Conservation (phyloP, 1,140 invertebrate genomes). For the Vanessa tameamea region DNA sequence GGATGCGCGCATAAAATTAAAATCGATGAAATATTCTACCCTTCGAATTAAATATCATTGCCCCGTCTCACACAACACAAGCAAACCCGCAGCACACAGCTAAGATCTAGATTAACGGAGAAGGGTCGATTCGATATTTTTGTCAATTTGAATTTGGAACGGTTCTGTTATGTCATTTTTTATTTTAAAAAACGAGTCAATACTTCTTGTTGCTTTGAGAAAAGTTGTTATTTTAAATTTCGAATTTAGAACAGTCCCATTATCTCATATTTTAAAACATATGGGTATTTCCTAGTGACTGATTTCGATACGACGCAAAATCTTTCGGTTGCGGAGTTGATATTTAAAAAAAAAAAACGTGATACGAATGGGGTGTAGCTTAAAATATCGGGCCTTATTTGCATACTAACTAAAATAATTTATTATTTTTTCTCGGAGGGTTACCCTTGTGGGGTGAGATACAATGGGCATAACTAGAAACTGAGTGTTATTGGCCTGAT, state of each 20-base stretch:
- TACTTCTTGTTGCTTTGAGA: background rate
- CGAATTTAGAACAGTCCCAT: slow-evolving; percentile 18
- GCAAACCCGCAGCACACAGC: slow-evolving; percentile 45
- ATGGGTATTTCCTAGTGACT: slow-evolving; percentile 13
- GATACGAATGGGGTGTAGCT: slow-evolving; percentile 72
- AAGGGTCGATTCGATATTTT: slow-evolving; percentile 46
- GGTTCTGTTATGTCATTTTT: slow-evolving; percentile 6
- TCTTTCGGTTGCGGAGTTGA: slow-evolving; percentile 39
- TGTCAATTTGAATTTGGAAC: slow-evolving; percentile 25
- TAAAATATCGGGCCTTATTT: slow-evolving; percentile 79
- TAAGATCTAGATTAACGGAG: slow-evolving; percentile 67
- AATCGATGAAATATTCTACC: slow-evolving; percentile 77
- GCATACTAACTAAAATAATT: slow-evolving; percentile 81
- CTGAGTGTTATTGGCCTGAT: slow-evolving; percentile 76
- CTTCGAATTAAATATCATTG: slow-evolving; percentile 79
- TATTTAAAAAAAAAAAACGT: slow-evolving; percentile 60
- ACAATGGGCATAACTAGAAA: slow-evolving; percentile 72
- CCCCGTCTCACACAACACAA: slow-evolving; percentile 58
- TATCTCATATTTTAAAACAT: slow-evolving; percentile 12
- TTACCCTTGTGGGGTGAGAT: slow-evolving; percentile 65
- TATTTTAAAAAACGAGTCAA: slow-evolving; percentile 17
- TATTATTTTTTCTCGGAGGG: slow-evolving; percentile 79
- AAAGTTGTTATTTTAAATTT: slow-evolving; percentile 5
- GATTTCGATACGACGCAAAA: no score
- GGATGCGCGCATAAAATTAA: slow-evolving; percentile 79